phyloP scores from a whole-genome alignment of 2,888 invertebrate species.

The Cephus rjabovi region DNA sequence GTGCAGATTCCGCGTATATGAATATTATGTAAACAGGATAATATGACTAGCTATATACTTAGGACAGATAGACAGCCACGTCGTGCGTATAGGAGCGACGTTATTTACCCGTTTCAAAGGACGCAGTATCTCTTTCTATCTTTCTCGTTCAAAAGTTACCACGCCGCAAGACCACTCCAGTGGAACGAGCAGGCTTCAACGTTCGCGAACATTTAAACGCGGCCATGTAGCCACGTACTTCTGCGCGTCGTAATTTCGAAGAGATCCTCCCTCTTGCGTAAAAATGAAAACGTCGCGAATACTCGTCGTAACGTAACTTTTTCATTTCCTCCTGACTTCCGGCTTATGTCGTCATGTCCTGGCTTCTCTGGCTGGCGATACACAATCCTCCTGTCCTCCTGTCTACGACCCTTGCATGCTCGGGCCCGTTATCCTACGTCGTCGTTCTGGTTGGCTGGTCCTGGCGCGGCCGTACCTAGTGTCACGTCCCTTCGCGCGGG shows the following conservation, averaged over 20 bases:
- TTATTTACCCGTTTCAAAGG: neutral
- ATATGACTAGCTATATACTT: neutral
- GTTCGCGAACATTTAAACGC: neutral
- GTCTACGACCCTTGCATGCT: neutral
- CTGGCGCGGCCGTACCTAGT: neutral
- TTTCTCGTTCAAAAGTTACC: neutral
- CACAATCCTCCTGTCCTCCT: neutral
- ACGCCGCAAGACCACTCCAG: neutral
- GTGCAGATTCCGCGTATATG: neutral
- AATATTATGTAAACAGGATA: neutral
- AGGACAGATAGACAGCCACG: neutral
- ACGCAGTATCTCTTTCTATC: neutral
- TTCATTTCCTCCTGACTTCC: slow-evolving; percentile 61
- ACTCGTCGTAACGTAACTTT: slow-evolving; percentile 49
- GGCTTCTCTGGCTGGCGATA: slow-evolving; percentile 32
- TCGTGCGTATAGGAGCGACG: neutral
- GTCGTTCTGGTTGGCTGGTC: slow-evolving; percentile 1
- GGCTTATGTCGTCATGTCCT: slow-evolving; percentile 39
- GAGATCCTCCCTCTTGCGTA: neutral
- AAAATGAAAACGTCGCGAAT: neutral
- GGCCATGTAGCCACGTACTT: neutral
- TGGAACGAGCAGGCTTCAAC: neutral
- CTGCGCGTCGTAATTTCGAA: neutral
- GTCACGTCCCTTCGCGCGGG: slow-evolving; percentile 21
- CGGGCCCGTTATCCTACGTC: slow-evolving; percentile 16